Base-by-base conservation (phyloP, 2,888 invertebrate genomes). In the Ophonus ardosiacus region DNA sequence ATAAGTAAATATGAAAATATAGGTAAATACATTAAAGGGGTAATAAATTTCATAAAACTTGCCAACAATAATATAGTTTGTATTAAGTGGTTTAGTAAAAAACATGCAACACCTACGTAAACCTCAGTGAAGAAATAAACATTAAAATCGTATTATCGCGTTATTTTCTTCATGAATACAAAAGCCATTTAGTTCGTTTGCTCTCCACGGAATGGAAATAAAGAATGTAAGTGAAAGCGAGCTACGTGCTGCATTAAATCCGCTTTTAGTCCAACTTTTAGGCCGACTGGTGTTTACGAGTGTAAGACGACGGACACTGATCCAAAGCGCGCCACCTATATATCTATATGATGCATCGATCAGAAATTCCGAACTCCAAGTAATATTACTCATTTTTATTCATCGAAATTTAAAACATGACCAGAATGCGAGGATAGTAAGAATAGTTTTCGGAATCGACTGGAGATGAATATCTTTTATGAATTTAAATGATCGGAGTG, bases 221-320 rank as follows among this genome's bases (percentile, higher is more conserved):
- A 81, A 81, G 71, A 71, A 81, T 81, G 24, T 81, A 68, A 81
- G 81, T 81, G 81, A 81, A 81, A 78, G 65, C 63, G 65, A 43
- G 7, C 15, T 8, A 81, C 65, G 81, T 68, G 81, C 68, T 51
- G 31, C 24, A 81, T 81, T 68, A 65, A 81, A 81, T 61, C 43
- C 43, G 24, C n/a, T 38, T 68, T 81, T 21, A 81, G 65, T 68
- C 56, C 18, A 68, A 81, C 18, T 68, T 24, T 18, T 51, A 43
- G 43, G 21, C 81, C 65, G 43, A 13, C 68, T 81, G 81, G 15
- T 83, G 83, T 83, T 74, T 59, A 83, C 59, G 59, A 59, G 7
- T 43, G 24, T 82, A 40, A 81, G 68, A 82, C 71, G 56, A 83
- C 74, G 38, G 74, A 83, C 74, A 74, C 59, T 15, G 10, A 43